Evolutionary conservation across 1,140 invertebrate genomes (phyloP).

Genomic region (Araneus ventricosus): DNA sequence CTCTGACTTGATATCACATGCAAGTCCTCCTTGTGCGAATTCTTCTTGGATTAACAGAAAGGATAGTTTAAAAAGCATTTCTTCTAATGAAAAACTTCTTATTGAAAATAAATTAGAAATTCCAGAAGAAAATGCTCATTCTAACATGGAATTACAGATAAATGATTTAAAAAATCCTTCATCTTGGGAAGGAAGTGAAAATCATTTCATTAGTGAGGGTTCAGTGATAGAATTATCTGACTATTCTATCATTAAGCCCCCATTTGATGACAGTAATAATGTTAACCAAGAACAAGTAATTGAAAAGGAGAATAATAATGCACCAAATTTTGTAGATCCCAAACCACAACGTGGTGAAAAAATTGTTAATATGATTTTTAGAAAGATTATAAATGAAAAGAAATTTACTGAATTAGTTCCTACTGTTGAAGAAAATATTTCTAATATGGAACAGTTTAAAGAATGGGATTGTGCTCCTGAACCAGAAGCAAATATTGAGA

Average conservation of each 20-base stretch:
- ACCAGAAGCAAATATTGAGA: background rate
- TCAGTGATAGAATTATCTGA: background rate
- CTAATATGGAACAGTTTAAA: background rate
- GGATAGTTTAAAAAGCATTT: background rate
- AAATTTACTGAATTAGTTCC: background rate
- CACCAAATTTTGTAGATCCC: background rate
- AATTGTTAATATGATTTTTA: background rate
- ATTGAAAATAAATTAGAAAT: background rate
- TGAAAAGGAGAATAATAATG: background rate
- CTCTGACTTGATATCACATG: background rate
- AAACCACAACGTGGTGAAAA: background rate
- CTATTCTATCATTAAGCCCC: background rate
- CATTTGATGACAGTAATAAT: background rate
- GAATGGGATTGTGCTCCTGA: slow-evolving; percentile 9
- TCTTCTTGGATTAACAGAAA: no score
- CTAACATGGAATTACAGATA: background rate
- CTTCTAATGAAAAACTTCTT: background rate
- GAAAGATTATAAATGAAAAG: background rate
- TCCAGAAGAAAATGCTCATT: no score
- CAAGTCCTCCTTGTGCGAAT: background rate
- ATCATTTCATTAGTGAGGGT: background rate
- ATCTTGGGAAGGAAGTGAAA: background rate
- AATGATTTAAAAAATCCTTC: background rate
- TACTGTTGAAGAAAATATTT: background rate
- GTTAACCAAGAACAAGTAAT: background rate